These are phyloP conservation scores for Trachelipus rathkii DNA, from an alignment of 1,140 invertebrate species.

Conservation along the genomic window DNA sequence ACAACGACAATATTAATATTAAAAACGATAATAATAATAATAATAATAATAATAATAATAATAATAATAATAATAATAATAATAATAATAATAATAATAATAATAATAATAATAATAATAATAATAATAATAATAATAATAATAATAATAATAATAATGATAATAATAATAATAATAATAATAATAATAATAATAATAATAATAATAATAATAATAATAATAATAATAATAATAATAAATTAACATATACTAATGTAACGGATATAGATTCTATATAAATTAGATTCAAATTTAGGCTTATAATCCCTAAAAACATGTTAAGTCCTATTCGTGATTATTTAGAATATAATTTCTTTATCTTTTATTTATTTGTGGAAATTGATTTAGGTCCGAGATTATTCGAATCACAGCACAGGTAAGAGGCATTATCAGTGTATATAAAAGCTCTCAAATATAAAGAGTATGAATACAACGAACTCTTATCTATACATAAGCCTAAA, in stretches of 20 bases:
- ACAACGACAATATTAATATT: too few species aligned
- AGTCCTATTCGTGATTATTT: background rate
- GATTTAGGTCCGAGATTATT: background rate
- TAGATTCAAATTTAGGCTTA: background rate
- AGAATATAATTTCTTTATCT: background rate
- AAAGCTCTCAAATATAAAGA: background rate
- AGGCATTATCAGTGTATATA: background rate
- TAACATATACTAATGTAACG: background rate
- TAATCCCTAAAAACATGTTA: background rate
- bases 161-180: too few species aligned
- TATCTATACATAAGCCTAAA: background rate
- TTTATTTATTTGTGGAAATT: background rate
- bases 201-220: conserved; percentile 12
- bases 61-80: too few species aligned
- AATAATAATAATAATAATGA: too few species aligned
- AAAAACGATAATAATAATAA: too few species aligned
- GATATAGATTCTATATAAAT: too few species aligned
- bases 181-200: background rate
- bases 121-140: too few species aligned
- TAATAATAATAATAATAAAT: conserved; percentile 2
- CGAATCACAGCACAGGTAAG: background rate
- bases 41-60: too few species aligned
- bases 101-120: too few species aligned
- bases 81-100: too few species aligned
- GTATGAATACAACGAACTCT: background rate